These are phyloP conservation scores for Allochrocebus solatus DNA, from an alignment of 2,797 vertebrate genomes.

Conservation along the genomic window DNA sequence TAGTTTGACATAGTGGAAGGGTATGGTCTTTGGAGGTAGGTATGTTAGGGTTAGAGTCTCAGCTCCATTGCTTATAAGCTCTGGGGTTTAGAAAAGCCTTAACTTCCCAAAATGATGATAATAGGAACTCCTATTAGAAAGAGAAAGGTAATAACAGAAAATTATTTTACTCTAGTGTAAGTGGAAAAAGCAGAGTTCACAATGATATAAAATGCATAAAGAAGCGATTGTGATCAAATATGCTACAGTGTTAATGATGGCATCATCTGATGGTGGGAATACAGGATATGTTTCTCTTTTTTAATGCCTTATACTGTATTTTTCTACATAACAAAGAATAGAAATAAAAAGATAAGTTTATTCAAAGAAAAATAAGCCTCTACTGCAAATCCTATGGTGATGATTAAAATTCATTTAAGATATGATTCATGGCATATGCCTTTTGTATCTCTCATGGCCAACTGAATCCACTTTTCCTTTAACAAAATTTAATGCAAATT, in stretches of 20 bases:
- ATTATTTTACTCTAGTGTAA: neutral
- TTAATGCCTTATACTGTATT: neutral
- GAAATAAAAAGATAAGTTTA: neutral
- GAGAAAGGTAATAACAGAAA: neutral
- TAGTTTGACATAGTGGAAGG: no score
- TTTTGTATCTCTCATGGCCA: conserved; percentile 22
- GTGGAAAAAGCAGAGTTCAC: neutral
- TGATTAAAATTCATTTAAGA: conserved; percentile 33
- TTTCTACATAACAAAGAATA: neutral
- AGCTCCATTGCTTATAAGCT: neutral
- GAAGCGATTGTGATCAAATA: neutral
- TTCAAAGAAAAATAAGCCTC: conserved; percentile 26
- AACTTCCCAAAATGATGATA: neutral
- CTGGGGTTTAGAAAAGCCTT: neutral
- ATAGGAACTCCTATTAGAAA: neutral
- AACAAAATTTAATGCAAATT: conserved; percentile 59
- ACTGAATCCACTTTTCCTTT: conserved; percentile 45
- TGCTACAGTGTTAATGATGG: neutral
- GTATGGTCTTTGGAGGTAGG: neutral
- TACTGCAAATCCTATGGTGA: neutral
- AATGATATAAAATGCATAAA: neutral
- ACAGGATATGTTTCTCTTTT: neutral
- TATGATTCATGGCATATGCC: neutral
- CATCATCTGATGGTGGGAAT: neutral
- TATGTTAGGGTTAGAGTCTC: neutral